A percentile compares a stretch with the other conserved stretches of the same genome.
phyloP scores from a whole-genome alignment of 2,888 invertebrate genomes.

The Callinectes sapidus region DNA sequence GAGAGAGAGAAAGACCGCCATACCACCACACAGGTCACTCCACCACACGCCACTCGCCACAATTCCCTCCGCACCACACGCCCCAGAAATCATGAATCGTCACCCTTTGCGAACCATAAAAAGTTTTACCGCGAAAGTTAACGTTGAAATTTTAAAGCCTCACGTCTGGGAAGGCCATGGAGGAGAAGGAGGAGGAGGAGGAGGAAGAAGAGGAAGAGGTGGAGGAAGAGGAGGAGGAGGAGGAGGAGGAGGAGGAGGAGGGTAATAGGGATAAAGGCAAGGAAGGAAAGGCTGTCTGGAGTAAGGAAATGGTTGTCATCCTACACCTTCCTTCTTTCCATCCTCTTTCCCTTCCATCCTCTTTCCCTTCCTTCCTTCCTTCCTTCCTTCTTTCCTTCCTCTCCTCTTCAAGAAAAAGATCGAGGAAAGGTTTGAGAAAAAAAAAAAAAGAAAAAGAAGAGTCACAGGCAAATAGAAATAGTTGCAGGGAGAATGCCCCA shows the following conservation, averaged over 20 bases:
- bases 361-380: neutral
- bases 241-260: neutral
- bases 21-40: neutral
- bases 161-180: neutral
- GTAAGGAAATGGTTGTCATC: neutral
- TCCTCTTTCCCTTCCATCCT: too few species aligned
- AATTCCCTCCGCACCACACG: slow-evolving; percentile 7
- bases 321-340: neutral
- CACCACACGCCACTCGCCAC: neutral
- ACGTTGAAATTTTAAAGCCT: neutral
- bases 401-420: neutral
- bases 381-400: neutral
- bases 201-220: neutral
- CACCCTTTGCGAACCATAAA: slow-evolving; percentile 18
- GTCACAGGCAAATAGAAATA: neutral
- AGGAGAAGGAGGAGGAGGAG: neutral
- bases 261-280: neutral
- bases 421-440: neutral
- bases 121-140: slow-evolving; percentile 34
- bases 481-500: neutral
- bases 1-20: neutral
- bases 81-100: slow-evolving; percentile 24
- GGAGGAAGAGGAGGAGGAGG: neutral
- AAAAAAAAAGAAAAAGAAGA: too few species aligned
- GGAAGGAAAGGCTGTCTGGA: neutral